Evolutionary conservation across 1,140 invertebrate species (phyloP).

Genomic region (Zaprionus vittiger): DNA sequence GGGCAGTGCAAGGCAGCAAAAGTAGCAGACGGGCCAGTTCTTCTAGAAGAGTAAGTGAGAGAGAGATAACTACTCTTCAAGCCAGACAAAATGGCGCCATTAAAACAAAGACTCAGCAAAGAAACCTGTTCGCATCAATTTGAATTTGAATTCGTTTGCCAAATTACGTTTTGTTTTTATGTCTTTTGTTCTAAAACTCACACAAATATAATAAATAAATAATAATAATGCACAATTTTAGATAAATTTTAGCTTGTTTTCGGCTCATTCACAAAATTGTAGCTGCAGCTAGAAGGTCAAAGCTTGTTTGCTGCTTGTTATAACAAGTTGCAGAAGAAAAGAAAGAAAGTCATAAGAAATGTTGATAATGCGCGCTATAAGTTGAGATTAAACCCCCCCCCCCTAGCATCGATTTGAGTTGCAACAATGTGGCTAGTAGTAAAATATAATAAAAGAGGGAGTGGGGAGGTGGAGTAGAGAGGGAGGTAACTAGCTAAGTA

Average conservation of each 20-base stretch:
- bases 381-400: not conserved
- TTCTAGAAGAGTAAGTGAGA: not conserved
- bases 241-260: slow-evolving; percentile 51
- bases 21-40: too few relatives aligned
- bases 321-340: not conserved
- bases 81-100: slow-evolving; percentile 71
- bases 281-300: slow-evolving; percentile 60
- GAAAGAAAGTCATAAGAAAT: slow-evolving; percentile 37
- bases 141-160: not conserved
- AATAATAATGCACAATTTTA: slow-evolving; percentile 4
- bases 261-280: slow-evolving; percentile 63
- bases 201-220: slow-evolving; percentile 14
- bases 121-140: slow-evolving; percentile 53
- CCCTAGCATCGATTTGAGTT: slow-evolving; percentile 3
- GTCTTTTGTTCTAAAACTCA: not conserved
- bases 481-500: slow-evolving; percentile 42
- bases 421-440: slow-evolving; percentile 15
- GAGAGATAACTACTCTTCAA: not conserved
- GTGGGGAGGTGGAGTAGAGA: slow-evolving; percentile 8
- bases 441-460: slow-evolving; percentile 56
- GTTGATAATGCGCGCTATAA: not conserved
- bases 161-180: not conserved
- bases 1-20: not conserved
- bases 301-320: not conserved
- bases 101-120: slow-evolving; percentile 29